Conservation (phyloP, 1,140 invertebrate species). For the Idris sp. region DNA sequence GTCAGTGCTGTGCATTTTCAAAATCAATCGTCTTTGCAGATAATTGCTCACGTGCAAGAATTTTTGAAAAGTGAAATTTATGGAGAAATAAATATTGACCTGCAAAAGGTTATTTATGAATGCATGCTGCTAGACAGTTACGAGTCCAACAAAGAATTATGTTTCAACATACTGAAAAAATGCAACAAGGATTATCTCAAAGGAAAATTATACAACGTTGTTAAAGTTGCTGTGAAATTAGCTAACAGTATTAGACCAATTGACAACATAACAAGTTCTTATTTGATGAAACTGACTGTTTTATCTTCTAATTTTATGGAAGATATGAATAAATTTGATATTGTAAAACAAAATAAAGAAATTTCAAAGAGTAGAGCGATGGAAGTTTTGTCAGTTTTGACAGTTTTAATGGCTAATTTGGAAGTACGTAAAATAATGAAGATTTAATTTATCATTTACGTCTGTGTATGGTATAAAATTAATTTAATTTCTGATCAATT, state of each 20-base stretch:
- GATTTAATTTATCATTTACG: no score
- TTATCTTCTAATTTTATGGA: conserved; percentile 69
- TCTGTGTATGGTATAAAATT: no score
- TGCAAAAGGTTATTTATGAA: conserved; percentile 59
- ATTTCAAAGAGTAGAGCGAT: conserved; percentile 22
- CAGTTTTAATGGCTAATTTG: conserved; percentile 19
- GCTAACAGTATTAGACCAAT: conserved; percentile 86
- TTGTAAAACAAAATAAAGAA: conserved; percentile 12
- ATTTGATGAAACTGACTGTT: conserved; percentile 82
- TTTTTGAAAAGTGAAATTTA: conserved; percentile 60
- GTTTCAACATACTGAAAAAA: conserved; percentile 72
- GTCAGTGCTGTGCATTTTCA: conserved; percentile 85
- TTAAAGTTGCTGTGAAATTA: conserved; percentile 79
- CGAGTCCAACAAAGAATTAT: conserved; percentile 86
- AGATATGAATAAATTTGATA: conserved; percentile 52
- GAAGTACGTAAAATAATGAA: no score
- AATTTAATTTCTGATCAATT: no score
- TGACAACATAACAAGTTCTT: conserved; percentile 88
- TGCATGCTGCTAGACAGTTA: conserved; percentile 86
- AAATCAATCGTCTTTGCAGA: conserved; percentile 81
- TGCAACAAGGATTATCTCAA: conserved; percentile 52
- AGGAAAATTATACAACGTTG: conserved; percentile 71
- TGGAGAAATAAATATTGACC: conserved; percentile 22
- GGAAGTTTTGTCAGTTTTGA: conserved; percentile 36
- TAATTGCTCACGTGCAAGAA: conserved; percentile 71